phyloP scores from a whole-genome alignment of 2,797 vertebrate genomes.

The Mormyrops attenuatus region DNA sequence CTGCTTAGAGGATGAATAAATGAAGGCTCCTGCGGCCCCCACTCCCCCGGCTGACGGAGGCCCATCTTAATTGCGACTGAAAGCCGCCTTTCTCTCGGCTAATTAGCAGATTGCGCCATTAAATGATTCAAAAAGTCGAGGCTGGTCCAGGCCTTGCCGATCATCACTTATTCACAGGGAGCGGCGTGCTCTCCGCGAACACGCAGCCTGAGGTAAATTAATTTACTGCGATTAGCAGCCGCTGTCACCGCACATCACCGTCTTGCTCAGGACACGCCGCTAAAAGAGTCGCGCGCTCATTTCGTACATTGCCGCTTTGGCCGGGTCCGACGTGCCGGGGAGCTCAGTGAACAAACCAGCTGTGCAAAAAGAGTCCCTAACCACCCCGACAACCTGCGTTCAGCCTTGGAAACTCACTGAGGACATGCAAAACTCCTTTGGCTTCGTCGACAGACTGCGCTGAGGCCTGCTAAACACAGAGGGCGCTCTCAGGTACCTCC shows the following conservation, averaged over 20 bases:
- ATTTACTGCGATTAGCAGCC: slow-evolving; percentile 74
- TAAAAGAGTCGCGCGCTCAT: slow-evolving; percentile 59
- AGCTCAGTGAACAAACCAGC: not conserved
- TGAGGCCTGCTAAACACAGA: not conserved
- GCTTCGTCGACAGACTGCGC: not conserved
- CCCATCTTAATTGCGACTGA: slow-evolving; percentile 69
- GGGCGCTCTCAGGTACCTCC: not conserved
- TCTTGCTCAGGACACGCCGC: slow-evolving; percentile 48
- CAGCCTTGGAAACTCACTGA: not conserved
- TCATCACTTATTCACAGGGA: slow-evolving; percentile 73
- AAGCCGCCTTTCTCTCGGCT: slow-evolving; percentile 66
- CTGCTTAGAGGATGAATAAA: slow-evolving; percentile 43
- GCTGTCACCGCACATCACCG: slow-evolving; percentile 64
- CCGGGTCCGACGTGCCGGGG: slow-evolving; percentile 41
- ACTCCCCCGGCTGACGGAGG: slow-evolving; percentile 62
- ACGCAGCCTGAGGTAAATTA: slow-evolving; percentile 67
- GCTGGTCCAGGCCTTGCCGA: slow-evolving; percentile 58
- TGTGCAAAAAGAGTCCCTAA: not conserved
- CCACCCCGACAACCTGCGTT: not conserved
- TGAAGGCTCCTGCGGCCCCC: slow-evolving; percentile 36
- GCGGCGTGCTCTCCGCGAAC: slow-evolving; percentile 57
- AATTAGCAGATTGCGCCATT: slow-evolving; percentile 76
- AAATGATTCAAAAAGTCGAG: slow-evolving; percentile 79
- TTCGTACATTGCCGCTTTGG: slow-evolving; percentile 53
- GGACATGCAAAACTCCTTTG: not conserved